Conservation (phyloP, 1,140 invertebrate genomes). For the Heliconius himera region DNA sequence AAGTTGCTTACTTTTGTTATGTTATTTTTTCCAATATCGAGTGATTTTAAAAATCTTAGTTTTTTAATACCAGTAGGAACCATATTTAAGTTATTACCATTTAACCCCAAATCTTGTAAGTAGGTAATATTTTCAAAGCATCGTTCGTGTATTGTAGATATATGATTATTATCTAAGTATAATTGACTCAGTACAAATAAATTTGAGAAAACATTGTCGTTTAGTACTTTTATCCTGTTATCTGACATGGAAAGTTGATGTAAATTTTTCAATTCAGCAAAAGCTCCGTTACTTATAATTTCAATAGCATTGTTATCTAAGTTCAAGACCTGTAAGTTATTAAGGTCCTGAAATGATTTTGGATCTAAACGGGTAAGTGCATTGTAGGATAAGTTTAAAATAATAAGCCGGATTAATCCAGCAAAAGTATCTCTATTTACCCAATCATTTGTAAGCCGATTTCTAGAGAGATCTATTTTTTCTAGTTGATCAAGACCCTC, state of each 20-base stretch:
- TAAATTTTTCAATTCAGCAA: slow-evolving; percentile 88
- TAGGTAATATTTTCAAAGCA: slow-evolving; percentile 91
- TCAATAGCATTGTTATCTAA: slow-evolving; percentile 90
- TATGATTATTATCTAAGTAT: slow-evolving; percentile 88
- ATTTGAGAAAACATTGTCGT: slow-evolving; percentile 87
- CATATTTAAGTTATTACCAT: slow-evolving; percentile 87
- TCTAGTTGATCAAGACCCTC: slow-evolving; percentile 89
- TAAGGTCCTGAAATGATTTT: slow-evolving; percentile 89
- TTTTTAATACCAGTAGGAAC: slow-evolving; percentile 88
- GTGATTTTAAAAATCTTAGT: slow-evolving; percentile 86
- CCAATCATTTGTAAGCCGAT: slow-evolving; percentile 90
- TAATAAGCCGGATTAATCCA: slow-evolving; percentile 87
- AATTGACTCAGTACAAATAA: slow-evolving; percentile 88
- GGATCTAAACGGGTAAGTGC: slow-evolving; percentile 86
- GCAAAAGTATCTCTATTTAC: slow-evolving; percentile 91
- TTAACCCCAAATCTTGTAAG: slow-evolving; percentile 90
- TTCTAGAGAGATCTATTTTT: slow-evolving; percentile 89
- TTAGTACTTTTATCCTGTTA: slow-evolving; percentile 87
- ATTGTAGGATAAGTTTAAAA: slow-evolving; percentile 90
- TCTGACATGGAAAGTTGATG: slow-evolving; percentile 88
- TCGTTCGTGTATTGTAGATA: slow-evolving; percentile 85
- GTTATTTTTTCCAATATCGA: slow-evolving; percentile 90
- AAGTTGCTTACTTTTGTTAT: slow-evolving; percentile 83
- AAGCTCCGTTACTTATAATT: slow-evolving; percentile 87
- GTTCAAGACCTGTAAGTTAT: slow-evolving; percentile 88